Evolutionary conservation across 2,888 invertebrate species (phyloP), one percentile per base, ranked within the genome.

Genomic region (Cosmopolites sordidus): DNA sequence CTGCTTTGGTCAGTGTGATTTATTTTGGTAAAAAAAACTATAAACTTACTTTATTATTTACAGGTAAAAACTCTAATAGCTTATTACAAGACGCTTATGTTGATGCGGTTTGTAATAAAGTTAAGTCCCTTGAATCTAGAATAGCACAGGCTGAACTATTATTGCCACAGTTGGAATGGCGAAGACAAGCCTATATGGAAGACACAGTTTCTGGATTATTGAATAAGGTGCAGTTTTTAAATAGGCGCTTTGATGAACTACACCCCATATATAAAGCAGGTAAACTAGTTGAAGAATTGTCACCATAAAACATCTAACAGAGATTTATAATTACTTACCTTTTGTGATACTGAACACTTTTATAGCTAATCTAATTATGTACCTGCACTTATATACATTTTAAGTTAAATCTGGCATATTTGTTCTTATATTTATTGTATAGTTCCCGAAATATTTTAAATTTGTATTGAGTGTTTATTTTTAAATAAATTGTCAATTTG

Each of bases 211-310:
- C 69, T 48, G 71, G 71, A 53, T 64, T 78, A 50, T 65, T 73
- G 9, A 72, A 69, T 43, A 73, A 75, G 55, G 73, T 78, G 1
- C 69, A 73, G 43, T 78, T 76, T 65, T 66, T 78, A 46, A 76
- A 77, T 61, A 67, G 74, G 53, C 67, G 78, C 60, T 69, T 77
- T 44, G 77, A 78, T 58, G 77, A 78, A 61, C 64, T 78, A 16
- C 64, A 73, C 51, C 78, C 78, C 6, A 73, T 75, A 48, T 76
- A 56, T 16, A 56, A 55, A 18, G 55, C 55, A 14, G 27, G 40
- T 22, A 3, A 22, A 22, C 4, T 33, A 12, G n/a, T 12, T 6
- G 27, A 27, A 27, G 9, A 5, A 27, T 27, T 27, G 5, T 9
- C 9, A 27, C 27, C 27, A 6, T 5, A 27, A 27, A 5, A 27